phyloP scores from a whole-genome alignment of 2,797 vertebrate species.

The Acrossocheilus wenchowensis region DNA sequence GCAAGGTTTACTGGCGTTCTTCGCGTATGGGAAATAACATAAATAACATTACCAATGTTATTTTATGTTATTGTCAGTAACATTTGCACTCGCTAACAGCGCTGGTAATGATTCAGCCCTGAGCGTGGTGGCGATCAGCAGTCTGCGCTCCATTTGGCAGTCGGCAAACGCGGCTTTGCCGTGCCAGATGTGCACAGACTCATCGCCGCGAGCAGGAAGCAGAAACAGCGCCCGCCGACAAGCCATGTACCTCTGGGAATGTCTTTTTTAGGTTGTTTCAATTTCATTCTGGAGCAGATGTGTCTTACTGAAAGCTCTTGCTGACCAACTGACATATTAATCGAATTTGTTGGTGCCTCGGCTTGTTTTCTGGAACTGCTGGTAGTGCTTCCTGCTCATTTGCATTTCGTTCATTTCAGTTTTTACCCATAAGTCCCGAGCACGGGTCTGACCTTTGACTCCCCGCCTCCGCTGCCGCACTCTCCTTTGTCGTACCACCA shows the following conservation, averaged over 20 bases:
- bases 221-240: slow-evolving; percentile 71
- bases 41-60: slow-evolving; percentile 99
- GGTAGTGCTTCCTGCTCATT: slow-evolving; percentile 71
- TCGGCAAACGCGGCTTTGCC: slow-evolving; percentile 86
- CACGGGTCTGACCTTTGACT: slow-evolving; percentile 98
- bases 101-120: slow-evolving; percentile 57
- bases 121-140: slow-evolving; percentile 78
- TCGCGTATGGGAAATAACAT: slow-evolving; percentile 99
- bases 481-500: slow-evolving; percentile 99
- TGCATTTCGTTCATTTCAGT: slow-evolving; percentile 73
- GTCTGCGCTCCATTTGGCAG: slow-evolving; percentile 90
- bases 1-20: slow-evolving; percentile 99
- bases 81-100: slow-evolving; percentile 60
- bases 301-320: not conserved
- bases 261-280: not conserved
- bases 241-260: slow-evolving; percentile 22
- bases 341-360: not conserved
- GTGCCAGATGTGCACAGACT: slow-evolving; percentile 95
- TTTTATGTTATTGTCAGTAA: slow-evolving; percentile 97
- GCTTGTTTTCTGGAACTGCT: slow-evolving; percentile 20
- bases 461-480: slow-evolving; percentile 99
- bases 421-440: slow-evolving; percentile 97
- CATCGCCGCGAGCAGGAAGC: slow-evolving; percentile 90
- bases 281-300: not conserved
- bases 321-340: not conserved